These are phyloP conservation scores for Theretra japonica DNA, from an alignment of 2,888 invertebrate species.

Conservation along the genomic window DNA sequence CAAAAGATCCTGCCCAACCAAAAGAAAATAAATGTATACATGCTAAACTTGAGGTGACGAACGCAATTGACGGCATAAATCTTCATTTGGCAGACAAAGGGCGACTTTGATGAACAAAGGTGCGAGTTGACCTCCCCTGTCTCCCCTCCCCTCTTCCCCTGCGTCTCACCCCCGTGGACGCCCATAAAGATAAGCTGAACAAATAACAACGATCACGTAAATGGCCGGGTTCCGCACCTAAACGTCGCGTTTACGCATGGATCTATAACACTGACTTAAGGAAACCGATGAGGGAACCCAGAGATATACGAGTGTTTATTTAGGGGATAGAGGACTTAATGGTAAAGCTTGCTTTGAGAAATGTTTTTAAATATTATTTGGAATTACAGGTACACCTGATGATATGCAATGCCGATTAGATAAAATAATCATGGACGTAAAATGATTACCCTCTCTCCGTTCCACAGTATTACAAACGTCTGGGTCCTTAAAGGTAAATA, in stretches of 20 bases:
- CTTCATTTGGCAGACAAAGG: slow-evolving; percentile 47
- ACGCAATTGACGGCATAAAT: slow-evolving; percentile 39
- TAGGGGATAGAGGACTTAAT: neutral
- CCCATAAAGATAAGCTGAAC: slow-evolving; percentile 36
- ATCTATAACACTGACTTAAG: neutral
- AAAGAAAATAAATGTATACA: neutral
- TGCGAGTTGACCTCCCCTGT: slow-evolving; percentile 30
- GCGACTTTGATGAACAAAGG: slow-evolving; percentile 44
- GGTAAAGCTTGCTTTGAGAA: too few species aligned
- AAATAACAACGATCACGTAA: slow-evolving; percentile 21
- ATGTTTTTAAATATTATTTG: too few species aligned
- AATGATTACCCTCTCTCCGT: too few species aligned
- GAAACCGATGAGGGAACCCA: neutral
- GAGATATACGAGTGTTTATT: neutral
- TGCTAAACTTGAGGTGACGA: slow-evolving; percentile 19
- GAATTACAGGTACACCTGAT: too few species aligned
- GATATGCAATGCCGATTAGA: too few species aligned
- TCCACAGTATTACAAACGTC: too few species aligned
- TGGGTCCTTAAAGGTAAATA: too few species aligned
- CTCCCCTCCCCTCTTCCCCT: neutral
- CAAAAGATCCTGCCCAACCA: too few species aligned
- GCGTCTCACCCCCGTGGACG: neutral
- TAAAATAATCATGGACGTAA: too few species aligned
- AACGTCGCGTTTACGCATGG: neutral
- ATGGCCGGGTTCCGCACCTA: neutral